Evolutionary conservation across 2,797 vertebrate genomes (phyloP).

Genomic region (Bradypus variegatus): DNA sequence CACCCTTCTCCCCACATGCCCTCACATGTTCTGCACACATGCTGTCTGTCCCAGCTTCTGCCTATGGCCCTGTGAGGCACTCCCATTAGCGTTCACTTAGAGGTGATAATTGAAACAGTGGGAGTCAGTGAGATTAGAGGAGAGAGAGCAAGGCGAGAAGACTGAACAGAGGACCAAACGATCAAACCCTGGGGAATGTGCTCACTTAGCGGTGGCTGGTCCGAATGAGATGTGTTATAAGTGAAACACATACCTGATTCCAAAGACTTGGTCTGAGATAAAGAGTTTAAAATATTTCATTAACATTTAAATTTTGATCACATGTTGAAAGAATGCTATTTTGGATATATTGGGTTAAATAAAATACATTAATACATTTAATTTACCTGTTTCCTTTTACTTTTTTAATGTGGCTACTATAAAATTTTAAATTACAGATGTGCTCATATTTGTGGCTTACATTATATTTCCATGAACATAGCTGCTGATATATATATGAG

Average conservation of each 20-base stretch:
- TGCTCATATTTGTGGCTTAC: neutral
- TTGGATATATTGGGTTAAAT: neutral
- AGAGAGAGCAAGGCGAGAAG: neutral
- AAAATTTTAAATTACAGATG: neutral
- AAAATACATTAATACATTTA: slow-evolving; percentile 13
- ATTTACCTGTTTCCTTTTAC: neutral
- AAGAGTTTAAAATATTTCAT: neutral
- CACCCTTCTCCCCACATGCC: neutral
- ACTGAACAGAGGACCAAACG: neutral
- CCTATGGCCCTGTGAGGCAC: neutral
- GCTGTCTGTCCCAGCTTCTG: neutral
- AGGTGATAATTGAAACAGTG: neutral
- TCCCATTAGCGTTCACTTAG: neutral
- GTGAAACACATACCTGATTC: neutral
- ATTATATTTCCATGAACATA: neutral
- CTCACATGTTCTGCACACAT: neutral
- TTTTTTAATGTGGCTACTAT: neutral
- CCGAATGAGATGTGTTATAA: neutral
- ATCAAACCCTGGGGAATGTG: neutral
- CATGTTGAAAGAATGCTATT: neutral
- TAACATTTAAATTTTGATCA: neutral
- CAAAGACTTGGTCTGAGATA: neutral
- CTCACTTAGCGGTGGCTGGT: neutral
- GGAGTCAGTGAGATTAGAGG: neutral
- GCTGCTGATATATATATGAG: neutral